These are phyloP conservation scores for Acrocephalus arundinaceus DNA, from an alignment of 2,113 vertebrate genomes.

Conservation along the genomic window DNA sequence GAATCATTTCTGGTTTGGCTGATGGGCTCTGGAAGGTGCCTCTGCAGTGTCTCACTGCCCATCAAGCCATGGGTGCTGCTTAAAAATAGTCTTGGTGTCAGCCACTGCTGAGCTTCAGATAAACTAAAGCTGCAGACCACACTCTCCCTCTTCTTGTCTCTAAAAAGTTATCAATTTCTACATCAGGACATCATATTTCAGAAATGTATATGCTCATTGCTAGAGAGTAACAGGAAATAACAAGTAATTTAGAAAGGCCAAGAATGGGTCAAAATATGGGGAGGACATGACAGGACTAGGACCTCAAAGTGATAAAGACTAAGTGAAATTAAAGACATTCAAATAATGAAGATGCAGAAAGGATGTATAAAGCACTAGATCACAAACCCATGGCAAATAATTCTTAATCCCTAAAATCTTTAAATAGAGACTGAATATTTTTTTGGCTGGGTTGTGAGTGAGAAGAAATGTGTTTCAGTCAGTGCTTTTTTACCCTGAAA, in stretches of 20 bases:
- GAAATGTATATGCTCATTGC: neutral
- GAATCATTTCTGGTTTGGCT: neutral
- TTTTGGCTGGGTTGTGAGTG: neutral
- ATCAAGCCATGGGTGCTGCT: neutral
- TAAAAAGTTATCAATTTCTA: neutral
- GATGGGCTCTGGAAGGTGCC: neutral
- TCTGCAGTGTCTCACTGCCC: neutral
- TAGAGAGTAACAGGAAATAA: neutral
- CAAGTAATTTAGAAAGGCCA: neutral
- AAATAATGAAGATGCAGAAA: neutral
- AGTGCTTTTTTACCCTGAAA: neutral
- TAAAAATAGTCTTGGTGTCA: neutral
- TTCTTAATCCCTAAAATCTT: neutral
- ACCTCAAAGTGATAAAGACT: neutral
- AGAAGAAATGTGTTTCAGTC: neutral
- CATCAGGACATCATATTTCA: neutral
- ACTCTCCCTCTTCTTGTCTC: neutral
- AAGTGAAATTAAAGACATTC: neutral
- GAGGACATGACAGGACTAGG: neutral
- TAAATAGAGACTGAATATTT: neutral
- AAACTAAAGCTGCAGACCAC: neutral
- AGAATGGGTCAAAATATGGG: neutral
- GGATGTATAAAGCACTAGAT: neutral
- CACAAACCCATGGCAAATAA: neutral
- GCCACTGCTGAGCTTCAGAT: neutral